Conservation (phyloP, 2,888 invertebrate genomes). For the Temnothorax unifasciatus region DNA sequence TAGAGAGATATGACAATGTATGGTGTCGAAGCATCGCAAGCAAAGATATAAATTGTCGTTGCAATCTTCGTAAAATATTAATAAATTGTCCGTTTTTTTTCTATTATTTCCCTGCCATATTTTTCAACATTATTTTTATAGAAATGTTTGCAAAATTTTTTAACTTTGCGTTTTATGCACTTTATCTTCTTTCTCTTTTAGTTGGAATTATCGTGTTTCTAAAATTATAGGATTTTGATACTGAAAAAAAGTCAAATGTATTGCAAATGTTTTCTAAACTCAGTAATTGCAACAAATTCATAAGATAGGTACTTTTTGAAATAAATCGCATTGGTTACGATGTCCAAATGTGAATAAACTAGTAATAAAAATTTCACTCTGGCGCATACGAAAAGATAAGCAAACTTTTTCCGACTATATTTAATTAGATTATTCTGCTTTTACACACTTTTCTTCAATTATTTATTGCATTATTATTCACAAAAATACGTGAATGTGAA, state of each 20-base stretch:
- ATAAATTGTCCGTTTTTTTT: neutral
- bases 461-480: neutral
- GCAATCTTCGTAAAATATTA: neutral
- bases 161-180: neutral
- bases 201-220: neutral
- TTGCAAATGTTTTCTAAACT: neutral
- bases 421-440: no score
- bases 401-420: no score
- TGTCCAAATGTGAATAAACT: neutral
- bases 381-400: neutral
- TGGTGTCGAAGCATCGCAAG: neutral
- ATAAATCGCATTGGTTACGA: neutral
- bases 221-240: neutral
- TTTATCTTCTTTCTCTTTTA: neutral
- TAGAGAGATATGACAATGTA: neutral
- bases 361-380: neutral
- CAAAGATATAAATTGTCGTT: neutral
- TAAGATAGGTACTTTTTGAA: neutral
- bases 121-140: neutral
- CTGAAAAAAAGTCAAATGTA: neutral
- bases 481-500: neutral
- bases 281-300: neutral
- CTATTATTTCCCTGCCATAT: neutral
- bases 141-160: neutral
- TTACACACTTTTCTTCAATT: neutral